Evolutionary conservation across 1,140 invertebrate species (phyloP), one percentile per base, ranked within the genome.

Genomic region (Sminthurides bifidus): DNA sequence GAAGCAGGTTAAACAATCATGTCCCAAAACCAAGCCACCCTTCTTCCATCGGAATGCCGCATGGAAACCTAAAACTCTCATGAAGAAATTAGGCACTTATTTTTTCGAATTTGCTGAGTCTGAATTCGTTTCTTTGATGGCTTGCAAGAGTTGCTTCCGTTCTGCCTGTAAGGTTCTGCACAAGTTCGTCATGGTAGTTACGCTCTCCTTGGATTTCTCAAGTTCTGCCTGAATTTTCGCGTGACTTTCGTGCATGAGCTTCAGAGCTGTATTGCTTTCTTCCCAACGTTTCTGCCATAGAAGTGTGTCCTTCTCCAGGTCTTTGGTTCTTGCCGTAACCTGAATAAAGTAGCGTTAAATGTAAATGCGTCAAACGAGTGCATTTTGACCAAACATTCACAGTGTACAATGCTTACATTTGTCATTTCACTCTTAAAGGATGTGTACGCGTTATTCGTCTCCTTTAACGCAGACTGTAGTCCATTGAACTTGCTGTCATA

Each of bases 211-310:
- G 3, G 59, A 38, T 45, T 53, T 60, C 3, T 26, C 24, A 15
- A 65, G 44, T 31, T 61, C 63, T 5, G 35, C 29, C 55, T 61
- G 48, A 15, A 65, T 17, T 33, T 51, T 54, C 1, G 6, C 19
- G 41, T 65, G 55, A 44, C 54, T 65, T 48, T 58, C 31, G 38
- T 56, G 35, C 52, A 65, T 56, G 6, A 44, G 19, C 23, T 17
- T n/a, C 5, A 61, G 27, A 29, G 59, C 51, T 24, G 35, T 50
- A 19, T 54, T 52, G 19, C 52, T 50, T 40, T 65, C 57, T 49
- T 65, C 63, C 59, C 59, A 65, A 27, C 63, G 26, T 14, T 21
- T 53, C 35, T 61, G 60, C 63, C 63, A 65, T 48, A 56, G 61
- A 0, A 50, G 15, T 23, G 57, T 61, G 26, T 65, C 59, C 31